phyloP scores from a whole-genome alignment of 2,888 invertebrate genomes.

The Scaptodrosophila latifasciaeformis region DNA sequence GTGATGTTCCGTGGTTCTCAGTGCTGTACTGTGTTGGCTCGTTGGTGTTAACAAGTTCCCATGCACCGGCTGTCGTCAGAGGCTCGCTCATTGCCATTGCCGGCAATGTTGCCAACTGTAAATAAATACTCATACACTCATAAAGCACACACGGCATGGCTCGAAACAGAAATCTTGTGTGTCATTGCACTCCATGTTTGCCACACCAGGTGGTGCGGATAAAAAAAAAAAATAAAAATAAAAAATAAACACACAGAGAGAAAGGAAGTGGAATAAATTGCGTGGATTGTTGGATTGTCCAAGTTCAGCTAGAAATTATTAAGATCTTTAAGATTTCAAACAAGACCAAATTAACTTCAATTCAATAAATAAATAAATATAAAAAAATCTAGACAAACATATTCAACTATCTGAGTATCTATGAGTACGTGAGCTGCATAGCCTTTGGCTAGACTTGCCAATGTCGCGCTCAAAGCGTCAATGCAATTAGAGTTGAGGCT shows the following conservation, averaged over 20 bases:
- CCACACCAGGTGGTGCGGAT: no score
- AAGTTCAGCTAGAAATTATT: conserved; percentile 60
- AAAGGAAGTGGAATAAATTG: no score
- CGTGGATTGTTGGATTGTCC: neutral
- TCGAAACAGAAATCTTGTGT: conserved; percentile 58
- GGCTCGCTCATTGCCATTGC: no score
- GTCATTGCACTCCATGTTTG: conserved; percentile 58
- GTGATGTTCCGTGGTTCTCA: neutral
- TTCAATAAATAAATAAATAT: conserved; percentile 39
- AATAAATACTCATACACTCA: conserved; percentile 63
- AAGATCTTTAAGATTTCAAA: conserved; percentile 60
- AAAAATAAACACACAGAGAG: no score
- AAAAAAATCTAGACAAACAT: no score
- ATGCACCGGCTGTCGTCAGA: no score
- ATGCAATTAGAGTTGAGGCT: conserved; percentile 56
- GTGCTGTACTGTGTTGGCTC: conserved; percentile 35
- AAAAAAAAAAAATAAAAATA: no score
- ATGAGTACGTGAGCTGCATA: neutral
- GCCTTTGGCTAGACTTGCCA: conserved; percentile 12
- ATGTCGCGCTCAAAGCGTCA: conserved; percentile 56
- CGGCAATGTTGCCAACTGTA: conserved; percentile 55
- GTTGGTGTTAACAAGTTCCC: conserved; percentile 70
- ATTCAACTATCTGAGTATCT: no score
- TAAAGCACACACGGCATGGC: conserved; percentile 34
- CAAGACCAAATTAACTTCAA: conserved; percentile 60